Percentiles rank a stretch among this genome's conserved stretches.
These are phyloP conservation scores for Microplitis mediator DNA, from an alignment of 1,140 invertebrate genomes.

Conservation along the genomic window DNA sequence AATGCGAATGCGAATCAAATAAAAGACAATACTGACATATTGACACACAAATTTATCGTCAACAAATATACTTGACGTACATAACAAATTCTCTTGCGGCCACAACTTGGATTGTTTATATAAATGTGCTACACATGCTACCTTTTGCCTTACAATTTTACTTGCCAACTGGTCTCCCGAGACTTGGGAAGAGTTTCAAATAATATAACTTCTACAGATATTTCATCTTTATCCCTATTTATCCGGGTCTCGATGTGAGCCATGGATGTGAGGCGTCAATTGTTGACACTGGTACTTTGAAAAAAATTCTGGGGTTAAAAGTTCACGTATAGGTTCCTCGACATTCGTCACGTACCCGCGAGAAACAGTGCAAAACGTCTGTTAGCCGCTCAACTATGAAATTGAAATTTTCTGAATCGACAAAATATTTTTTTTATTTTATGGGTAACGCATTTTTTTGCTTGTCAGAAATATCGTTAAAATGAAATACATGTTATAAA, in stretches of 20 bases:
- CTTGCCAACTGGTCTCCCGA: no score
- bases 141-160: no score
- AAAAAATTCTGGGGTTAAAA: neutral
- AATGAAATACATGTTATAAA: no score
- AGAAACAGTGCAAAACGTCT: constrained; percentile 20
- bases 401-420: neutral
- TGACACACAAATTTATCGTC: no score
- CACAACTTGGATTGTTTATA: neutral
- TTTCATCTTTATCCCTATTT: no score
- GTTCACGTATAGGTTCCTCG: neutral
- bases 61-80: neutral
- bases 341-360: constrained; percentile 13
- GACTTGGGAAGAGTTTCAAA: no score
- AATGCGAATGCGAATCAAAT: neutral
- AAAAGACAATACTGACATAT: neutral
- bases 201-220: no score
- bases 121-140: no score
- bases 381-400: constrained; percentile 3
- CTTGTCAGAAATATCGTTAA: no score
- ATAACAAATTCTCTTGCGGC: neutral
- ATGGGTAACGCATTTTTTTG: neutral
- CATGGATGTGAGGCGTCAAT: neutral
- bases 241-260: no score
- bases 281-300: neutral
- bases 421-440: neutral